Evolutionary conservation across 2,888 invertebrate genomes (phyloP), one percentile per base, ranked within the genome.

Genomic region (Drosophila infuscata): DNA sequence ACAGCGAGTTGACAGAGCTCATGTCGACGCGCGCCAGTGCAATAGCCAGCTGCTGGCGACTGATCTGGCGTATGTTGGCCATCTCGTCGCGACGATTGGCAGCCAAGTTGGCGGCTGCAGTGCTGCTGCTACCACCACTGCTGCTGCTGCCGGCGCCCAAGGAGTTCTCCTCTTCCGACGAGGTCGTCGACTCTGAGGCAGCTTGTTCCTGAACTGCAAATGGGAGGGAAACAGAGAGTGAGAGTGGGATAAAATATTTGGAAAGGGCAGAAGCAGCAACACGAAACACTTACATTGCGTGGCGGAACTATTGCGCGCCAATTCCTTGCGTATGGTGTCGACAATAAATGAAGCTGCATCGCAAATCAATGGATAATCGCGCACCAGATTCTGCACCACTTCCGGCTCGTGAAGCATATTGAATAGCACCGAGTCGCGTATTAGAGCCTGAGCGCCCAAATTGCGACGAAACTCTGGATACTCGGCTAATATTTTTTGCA

Each of bases 361-460:
- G 25, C 95, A 94, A 53, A 97, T 94, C 20, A 95, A 93, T 6
- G 96, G 96, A 92, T 96, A 96, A 20, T 94, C 93, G 65, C 95
- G 94, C 3, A 95, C 94, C 7, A 96, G 94, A 86, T 95, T 95
- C 82, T 94, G 94, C 0, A 96, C 94, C 48, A 95, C 95, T 67
- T 95, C 95, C 0, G 94, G 94, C 87, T 96, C 95, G 29, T 95
- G 94, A 69, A 96, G 93, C 71, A 96, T 95, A 43, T 95, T 94
- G 79, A 97, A 94, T 11, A 97, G 93, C 77, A 96, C 96, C 15
- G 96, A 95, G 91, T 96, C 96, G 86, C 96, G 95, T 41, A 97
- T 94, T 79, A 96, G 94, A 0, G 96, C 95, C 62, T 96, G 94
- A 6, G 96, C 96, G 3, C 95, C 94, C 7, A 96, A 94, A 93